phyloP scores from a whole-genome alignment of 2,113 vertebrate species.

The Ceratotherium simum region DNA sequence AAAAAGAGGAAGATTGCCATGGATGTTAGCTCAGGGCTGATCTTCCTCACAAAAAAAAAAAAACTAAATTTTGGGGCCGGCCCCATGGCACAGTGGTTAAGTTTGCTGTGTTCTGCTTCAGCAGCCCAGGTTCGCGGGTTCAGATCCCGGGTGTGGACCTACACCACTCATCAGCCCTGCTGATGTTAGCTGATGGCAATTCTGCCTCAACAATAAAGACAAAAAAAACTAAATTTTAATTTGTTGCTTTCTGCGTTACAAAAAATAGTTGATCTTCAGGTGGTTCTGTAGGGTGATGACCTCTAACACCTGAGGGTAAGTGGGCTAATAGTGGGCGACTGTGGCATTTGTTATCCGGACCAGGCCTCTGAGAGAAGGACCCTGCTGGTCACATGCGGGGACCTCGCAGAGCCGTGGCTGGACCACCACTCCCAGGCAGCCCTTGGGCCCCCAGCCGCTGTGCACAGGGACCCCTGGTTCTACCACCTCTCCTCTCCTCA shows the following conservation, averaged over 20 bases:
- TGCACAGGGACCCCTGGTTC: rapidly evolving
- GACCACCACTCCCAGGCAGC: not conserved
- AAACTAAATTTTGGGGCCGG: too few relatives aligned
- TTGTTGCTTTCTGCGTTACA: not conserved
- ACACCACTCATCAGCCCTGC: too few relatives aligned
- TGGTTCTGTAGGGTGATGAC: not conserved
- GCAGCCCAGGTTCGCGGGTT: too few relatives aligned
- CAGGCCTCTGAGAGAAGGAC: not conserved
- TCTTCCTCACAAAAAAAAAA: too few relatives aligned
- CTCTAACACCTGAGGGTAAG: not conserved
- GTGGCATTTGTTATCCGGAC: not conserved
- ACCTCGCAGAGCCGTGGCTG: not conserved
- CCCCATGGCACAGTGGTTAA: too few relatives aligned
- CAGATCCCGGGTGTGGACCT: too few relatives aligned
- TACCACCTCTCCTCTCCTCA: not conserved
- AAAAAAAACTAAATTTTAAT: not conserved
- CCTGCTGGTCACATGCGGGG: not conserved
- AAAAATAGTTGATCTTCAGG: not conserved
- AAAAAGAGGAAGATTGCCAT: too few relatives aligned
- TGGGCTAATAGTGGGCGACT: not conserved
- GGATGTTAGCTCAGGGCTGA: too few relatives aligned
- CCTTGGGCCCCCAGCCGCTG: too few relatives aligned
- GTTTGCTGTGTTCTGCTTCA: too few relatives aligned
- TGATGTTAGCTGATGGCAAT: too few relatives aligned
- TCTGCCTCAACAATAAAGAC: too few relatives aligned